These are phyloP conservation scores for Tauraco erythrolophus DNA, from an alignment of 2,113 vertebrate genomes.

Conservation along the genomic window DNA sequence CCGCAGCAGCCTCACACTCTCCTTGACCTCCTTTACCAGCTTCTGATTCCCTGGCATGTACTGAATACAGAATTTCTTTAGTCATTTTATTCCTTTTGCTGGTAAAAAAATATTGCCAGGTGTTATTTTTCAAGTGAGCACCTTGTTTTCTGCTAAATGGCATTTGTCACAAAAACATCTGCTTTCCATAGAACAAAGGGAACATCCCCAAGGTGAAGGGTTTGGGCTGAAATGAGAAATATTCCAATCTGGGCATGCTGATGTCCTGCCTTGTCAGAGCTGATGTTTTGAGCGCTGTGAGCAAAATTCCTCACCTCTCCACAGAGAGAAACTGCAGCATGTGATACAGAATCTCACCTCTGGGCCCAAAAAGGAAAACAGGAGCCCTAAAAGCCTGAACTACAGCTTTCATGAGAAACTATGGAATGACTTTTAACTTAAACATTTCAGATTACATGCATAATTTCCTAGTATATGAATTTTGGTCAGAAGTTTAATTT, in stretches of 20 bases:
- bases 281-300: neutral
- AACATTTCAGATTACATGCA: neutral
- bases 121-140: neutral
- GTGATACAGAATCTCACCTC: neutral
- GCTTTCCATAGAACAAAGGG: neutral
- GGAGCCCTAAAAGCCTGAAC: neutral
- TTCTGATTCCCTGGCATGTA: constrained; percentile 79
- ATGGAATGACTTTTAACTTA: neutral
- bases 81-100: neutral
- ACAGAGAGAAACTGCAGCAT: neutral
- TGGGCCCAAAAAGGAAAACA: neutral
- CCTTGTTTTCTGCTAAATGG: neutral
- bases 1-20: constrained; percentile 82
- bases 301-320: neutral
- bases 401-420: neutral
- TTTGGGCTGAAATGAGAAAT: neutral
- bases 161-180: neutral
- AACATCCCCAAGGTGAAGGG: neutral
- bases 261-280: neutral
- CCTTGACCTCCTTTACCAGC: constrained; percentile 77
- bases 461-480: neutral
- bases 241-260: neutral
- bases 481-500: neutral
- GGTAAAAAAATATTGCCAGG: neutral
- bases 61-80: constrained; percentile 48